phyloP scores from a whole-genome alignment of 2,797 vertebrate genomes.

The Chelon auratus region DNA sequence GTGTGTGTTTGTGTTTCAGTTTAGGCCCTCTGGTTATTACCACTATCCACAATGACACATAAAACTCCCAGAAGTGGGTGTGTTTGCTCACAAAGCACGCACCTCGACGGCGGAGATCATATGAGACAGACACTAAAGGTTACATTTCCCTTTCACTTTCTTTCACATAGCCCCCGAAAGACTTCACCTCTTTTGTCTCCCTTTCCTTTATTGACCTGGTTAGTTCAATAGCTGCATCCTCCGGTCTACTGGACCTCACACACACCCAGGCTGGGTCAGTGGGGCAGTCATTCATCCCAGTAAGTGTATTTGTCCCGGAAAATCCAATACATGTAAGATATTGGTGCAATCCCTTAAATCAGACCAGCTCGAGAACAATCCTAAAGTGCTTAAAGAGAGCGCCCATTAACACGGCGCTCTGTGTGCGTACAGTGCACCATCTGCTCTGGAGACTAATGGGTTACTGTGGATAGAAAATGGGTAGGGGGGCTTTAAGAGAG shows the following conservation, averaged over 20 bases:
- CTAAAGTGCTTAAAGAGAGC: slow-evolving; percentile 57
- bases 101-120: background rate
- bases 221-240: slow-evolving; percentile 60
- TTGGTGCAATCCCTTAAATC: slow-evolving; percentile 45
- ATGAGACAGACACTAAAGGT: slow-evolving; percentile 19
- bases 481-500: slow-evolving; percentile 61
- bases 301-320: slow-evolving; percentile 38
- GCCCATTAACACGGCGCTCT: slow-evolving; percentile 53
- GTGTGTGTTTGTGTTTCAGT: slow-evolving; percentile 28
- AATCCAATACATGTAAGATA: slow-evolving; percentile 36
- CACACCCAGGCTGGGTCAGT: slow-evolving; percentile 61
- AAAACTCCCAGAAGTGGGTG: slow-evolving; percentile 32
- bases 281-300: slow-evolving; percentile 55
- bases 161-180: slow-evolving; percentile 21
- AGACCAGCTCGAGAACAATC: slow-evolving; percentile 51
- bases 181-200: slow-evolving; percentile 49
- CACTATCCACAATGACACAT: slow-evolving; percentile 40
- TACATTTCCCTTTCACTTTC: slow-evolving; percentile 13
- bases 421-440: slow-evolving; percentile 54
- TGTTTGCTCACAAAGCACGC: slow-evolving; percentile 38
- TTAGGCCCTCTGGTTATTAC: slow-evolving; percentile 46
- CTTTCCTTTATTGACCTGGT: slow-evolving; percentile 67
- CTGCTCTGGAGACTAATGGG: slow-evolving; percentile 62
- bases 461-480: slow-evolving; percentile 46
- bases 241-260: slow-evolving; percentile 41